Conservation (phyloP, 2,888 invertebrate species). For the Idaea aversata region DNA sequence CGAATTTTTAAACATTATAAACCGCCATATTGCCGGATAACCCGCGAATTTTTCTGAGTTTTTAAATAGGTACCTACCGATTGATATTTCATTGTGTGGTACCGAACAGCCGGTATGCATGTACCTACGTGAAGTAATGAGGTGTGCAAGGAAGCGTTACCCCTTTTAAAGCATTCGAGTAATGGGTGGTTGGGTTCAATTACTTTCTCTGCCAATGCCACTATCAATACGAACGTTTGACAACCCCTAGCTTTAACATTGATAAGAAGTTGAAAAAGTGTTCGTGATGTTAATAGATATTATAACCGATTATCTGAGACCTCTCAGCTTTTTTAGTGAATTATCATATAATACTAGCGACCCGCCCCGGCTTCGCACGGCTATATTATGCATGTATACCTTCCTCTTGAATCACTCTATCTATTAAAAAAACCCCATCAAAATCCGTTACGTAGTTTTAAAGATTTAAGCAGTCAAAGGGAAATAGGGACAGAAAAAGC, state of each 20-base stretch:
- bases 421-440: no score
- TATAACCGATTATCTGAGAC: not conserved
- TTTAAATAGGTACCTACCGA: conserved; percentile 62
- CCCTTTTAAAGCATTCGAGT: conserved; percentile 72
- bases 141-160: conserved; percentile 59
- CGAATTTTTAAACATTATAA: not conserved
- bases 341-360: no score
- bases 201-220: conserved; percentile 70
- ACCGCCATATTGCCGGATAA: not conserved
- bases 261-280: not conserved
- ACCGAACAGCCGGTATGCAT: conserved; percentile 58
- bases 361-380: no score
- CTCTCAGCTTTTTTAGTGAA: no score
- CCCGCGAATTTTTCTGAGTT: not conserved
- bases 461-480: no score
- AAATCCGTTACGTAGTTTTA: no score
- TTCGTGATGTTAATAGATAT: not conserved
- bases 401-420: no score
- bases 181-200: conserved; percentile 56
- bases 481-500: no score
- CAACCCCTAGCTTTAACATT: not conserved
- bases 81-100: conserved; percentile 72
- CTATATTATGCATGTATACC: no score
- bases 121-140: conserved; percentile 51
- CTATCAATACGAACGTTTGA: conserved; percentile 11